These are phyloP conservation scores for Bicyclus anynana DNA, from an alignment of 1,140 invertebrate species.

Conservation along the genomic window DNA sequence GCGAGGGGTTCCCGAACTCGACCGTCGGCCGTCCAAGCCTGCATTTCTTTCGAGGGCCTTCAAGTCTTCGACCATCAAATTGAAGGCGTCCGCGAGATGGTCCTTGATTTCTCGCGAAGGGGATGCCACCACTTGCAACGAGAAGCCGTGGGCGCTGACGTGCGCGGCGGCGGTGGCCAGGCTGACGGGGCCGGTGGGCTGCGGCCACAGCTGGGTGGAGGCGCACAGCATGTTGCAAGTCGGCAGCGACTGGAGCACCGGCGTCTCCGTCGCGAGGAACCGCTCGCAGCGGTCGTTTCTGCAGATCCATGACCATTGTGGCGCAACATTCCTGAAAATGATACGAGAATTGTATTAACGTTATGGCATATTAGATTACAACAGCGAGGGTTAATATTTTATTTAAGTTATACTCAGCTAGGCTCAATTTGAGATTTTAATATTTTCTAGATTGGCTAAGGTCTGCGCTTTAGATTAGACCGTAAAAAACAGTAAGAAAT, in stretches of 20 bases:
- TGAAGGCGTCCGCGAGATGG: constrained; percentile 57
- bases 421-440: no score
- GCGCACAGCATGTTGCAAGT: constrained; percentile 79
- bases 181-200: constrained; percentile 76
- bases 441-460: no score
- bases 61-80: constrained; percentile 49
- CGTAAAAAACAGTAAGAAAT: no score
- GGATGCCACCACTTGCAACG: constrained; percentile 42
- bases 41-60: constrained; percentile 46
- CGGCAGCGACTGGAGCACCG: constrained; percentile 62
- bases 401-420: no score
- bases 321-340: constrained; percentile 43
- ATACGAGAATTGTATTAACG: background rate
- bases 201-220: constrained; percentile 78
- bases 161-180: constrained; percentile 69
- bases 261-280: constrained; percentile 48
- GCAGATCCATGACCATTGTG: constrained; percentile 77
- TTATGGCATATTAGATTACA: no score
- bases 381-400: no score
- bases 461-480: no score
- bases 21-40: constrained; percentile 63
- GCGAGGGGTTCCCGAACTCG: constrained; percentile 46
- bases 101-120: constrained; percentile 49
- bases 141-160: constrained; percentile 38
- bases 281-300: constrained; percentile 74